phyloP scores from a whole-genome alignment of 2,797 vertebrate genomes.

The Centropyge bicolor region DNA sequence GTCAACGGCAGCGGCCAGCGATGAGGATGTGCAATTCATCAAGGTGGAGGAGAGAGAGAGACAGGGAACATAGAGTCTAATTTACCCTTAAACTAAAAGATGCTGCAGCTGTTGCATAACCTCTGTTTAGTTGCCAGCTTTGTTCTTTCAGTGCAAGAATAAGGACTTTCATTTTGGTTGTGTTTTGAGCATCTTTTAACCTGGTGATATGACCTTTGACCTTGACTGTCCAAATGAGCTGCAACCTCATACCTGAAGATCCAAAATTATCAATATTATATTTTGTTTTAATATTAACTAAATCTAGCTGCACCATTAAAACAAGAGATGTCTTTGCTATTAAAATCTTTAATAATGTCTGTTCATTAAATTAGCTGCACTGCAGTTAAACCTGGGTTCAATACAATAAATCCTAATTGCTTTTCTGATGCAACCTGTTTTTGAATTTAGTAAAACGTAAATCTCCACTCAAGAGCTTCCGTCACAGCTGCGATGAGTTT shows the following conservation, averaged over 20 bases:
- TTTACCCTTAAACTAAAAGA: background rate
- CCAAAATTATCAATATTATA: background rate
- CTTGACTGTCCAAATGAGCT: background rate
- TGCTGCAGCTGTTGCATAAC: background rate
- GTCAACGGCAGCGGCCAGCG: background rate
- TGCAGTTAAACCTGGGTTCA: background rate
- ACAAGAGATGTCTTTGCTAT: background rate
- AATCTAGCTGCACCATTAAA: background rate
- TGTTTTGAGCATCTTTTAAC: background rate
- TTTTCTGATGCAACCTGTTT: background rate
- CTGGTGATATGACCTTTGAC: too few relatives aligned
- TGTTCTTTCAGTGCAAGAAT: background rate
- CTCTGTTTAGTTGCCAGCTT: background rate
- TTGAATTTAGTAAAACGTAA: background rate
- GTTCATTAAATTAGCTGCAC: background rate
- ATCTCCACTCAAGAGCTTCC: background rate
- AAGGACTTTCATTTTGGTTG: background rate
- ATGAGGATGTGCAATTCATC: constrained; percentile 9
- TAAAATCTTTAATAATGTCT: background rate
- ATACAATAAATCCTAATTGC: background rate
- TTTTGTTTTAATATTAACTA: too few relatives aligned
- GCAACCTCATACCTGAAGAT: background rate
- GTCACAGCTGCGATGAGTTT: background rate
- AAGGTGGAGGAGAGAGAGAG: constrained; percentile 2
- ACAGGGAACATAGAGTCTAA: background rate